A percentile compares a stretch with the other conserved stretches of the same genome.
Conservation (phyloP, 2,888 invertebrate genomes). For the Amiota mariae region DNA sequence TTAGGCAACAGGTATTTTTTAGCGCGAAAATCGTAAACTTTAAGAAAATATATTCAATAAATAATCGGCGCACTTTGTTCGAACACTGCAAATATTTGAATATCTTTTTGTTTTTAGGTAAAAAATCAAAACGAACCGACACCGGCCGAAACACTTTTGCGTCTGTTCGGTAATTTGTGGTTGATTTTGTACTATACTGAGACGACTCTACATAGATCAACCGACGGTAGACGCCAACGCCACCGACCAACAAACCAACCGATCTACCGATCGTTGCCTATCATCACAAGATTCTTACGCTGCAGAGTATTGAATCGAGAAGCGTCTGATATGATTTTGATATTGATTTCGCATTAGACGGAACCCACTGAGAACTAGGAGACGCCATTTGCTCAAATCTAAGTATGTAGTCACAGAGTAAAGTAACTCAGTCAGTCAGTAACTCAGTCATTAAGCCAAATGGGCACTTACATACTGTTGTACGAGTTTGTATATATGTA, state of each 20-base stretch:
- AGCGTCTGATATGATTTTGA: slow-evolving; percentile 28
- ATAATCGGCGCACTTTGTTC: not conserved
- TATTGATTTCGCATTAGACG: slow-evolving; percentile 26
- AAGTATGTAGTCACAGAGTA: slow-evolving; percentile 3
- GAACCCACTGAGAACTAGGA: not conserved
- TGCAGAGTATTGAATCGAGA: not conserved
- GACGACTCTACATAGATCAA: not conserved
- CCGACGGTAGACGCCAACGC: not conserved
- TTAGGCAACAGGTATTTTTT: not conserved
- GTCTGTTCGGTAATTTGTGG: slow-evolving; percentile 1
- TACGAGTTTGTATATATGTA: not conserved
- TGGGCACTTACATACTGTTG: not conserved
- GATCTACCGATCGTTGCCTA: not conserved
- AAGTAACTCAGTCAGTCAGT: slow-evolving; percentile 19
- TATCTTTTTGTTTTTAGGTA: not conserved
- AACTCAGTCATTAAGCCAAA: slow-evolving; percentile 19
- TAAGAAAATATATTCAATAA: not conserved
- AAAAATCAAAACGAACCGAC: slow-evolving; percentile 1
- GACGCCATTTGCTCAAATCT: not conserved
- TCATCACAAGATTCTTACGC: not conserved
- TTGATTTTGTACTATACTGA: not conserved
- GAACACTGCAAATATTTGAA: slow-evolving; percentile 19
- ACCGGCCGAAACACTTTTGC: slow-evolving; percentile 16
- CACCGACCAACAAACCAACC: no score
- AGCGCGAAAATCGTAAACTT: slow-evolving; percentile 15